Evolutionary conservation across 2,797 vertebrate species (phyloP).

Genomic region (Gambusia yucatana): DNA sequence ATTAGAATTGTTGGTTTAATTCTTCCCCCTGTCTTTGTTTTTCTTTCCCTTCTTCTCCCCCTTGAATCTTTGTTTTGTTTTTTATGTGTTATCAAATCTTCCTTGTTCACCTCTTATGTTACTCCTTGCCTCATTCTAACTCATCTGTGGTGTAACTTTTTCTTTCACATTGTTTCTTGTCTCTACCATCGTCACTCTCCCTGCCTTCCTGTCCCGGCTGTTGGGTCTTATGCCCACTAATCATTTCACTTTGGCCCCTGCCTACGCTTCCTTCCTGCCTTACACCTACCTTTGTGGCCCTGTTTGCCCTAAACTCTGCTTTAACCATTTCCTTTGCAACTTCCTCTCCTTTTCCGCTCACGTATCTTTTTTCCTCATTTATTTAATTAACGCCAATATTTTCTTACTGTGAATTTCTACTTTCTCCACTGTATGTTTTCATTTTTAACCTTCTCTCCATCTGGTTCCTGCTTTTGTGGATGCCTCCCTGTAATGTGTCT

Average conservation of each 20-base stretch:
- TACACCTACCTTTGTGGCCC: conserved; percentile 20
- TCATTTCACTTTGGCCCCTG: conserved; percentile 30
- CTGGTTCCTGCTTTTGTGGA: conserved; percentile 7
- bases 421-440: not conserved
- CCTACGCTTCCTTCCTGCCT: conserved; percentile 52
- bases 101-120: conserved; percentile 9
- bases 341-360: conserved; percentile 12
- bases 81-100: conserved; percentile 26
- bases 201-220: conserved; percentile 48
- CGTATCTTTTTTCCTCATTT: conserved; percentile 11
- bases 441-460: not conserved
- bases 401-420: not conserved
- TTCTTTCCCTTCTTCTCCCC: not conserved
- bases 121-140: conserved; percentile 4
- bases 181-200: conserved; percentile 20
- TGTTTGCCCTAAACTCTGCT: conserved; percentile 18
- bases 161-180: conserved; percentile 26
- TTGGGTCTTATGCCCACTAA: conserved; percentile 26
- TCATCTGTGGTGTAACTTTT: conserved; percentile 16
- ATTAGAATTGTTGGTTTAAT: not conserved
- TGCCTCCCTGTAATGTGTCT: conserved; percentile 13
- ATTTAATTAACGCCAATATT: not conserved
- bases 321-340: conserved; percentile 36
- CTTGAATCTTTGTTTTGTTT: conserved; percentile 17
- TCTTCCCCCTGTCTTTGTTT: conserved; percentile 3